Base-by-base conservation (phyloP, 2,888 invertebrate species). In the Plebejus argus region DNA sequence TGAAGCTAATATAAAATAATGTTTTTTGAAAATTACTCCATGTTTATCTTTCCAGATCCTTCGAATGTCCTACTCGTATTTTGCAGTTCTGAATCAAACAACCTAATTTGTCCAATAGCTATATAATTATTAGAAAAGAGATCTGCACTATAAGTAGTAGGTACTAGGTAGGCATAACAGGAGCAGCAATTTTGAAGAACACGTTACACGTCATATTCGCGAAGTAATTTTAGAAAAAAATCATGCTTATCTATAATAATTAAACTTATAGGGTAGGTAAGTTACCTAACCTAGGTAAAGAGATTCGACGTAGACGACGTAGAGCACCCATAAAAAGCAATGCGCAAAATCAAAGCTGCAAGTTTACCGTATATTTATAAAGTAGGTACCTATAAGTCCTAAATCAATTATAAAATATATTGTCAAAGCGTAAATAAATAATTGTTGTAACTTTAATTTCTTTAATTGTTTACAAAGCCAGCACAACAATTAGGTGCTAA, bases 1-100 rank as follows among this genome's bases (percentile, higher is more conserved):
- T 7, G 6, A 35, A 10, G 7, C n/a, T 53, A 1, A 56, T 56
- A 7, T 20, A 20, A 23, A 61, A 61, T 7, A 58, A 10, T 58
- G n/a, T 8, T 23, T 61, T 23, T 8, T 10, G 2, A 28, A 28
- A 28, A 8, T 4, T 10, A 61, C 12, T 23, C 8, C 3, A 4
- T 45, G 49, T 70, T 77, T 77, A 80, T 77, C 61, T 79, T 88
- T 90, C 49, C 90, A 92, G 92, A 89, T 92, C 76, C 85, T 92
- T 1, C 86, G 92, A 6, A 90, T 89, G 89, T 92, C 92, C 0
- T 92, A 92, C 79, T 92, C 92, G 1, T 92, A 92, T 79, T 90
- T 91, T 76, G 92, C 92, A 1, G 90, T 91, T 8, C 83, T 92
- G 78, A 90, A 90, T 81, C 90, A 90, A 81, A 83, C 85, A 3